A percentile compares a stretch with the other conserved stretches of the same genome.
Conservation (phyloP, 2,888 invertebrate species). For the Aelia acuminata region DNA sequence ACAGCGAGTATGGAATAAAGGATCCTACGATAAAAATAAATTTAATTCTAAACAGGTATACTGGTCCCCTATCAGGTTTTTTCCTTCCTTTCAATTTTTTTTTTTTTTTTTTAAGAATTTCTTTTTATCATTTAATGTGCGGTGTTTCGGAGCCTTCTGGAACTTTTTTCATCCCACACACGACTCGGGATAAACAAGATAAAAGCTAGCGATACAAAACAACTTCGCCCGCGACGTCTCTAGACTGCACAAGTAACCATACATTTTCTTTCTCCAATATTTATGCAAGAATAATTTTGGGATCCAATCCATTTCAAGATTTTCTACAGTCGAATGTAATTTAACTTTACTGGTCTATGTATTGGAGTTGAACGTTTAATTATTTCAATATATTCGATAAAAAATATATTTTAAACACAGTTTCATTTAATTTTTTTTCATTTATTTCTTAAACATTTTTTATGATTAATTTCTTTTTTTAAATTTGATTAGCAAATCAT, state of each 20-base stretch:
- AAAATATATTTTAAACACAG: too few species aligned
- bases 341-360: not conserved
- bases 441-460: too few species aligned
- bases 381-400: too few species aligned
- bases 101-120: not conserved
- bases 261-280: not conserved
- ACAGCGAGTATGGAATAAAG: too few species aligned
- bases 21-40: not conserved
- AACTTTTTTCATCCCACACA: slow-evolving; percentile 1
- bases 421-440: too few species aligned
- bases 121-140: slow-evolving; percentile 35
- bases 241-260: slow-evolving; percentile 11
- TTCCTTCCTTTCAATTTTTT: not conserved
- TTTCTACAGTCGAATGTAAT: not conserved
- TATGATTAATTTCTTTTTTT: too few species aligned
- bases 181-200: slow-evolving; percentile 4
- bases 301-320: not conserved
- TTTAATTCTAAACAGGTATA: not conserved
- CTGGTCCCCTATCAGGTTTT: not conserved
- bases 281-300: slow-evolving; percentile 17
- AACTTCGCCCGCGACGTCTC: not conserved
- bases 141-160: not conserved
- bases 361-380: not conserved
- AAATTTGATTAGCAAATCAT: too few species aligned
- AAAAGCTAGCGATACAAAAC: slow-evolving; percentile 8